Base-by-base conservation (phyloP, 2,113 vertebrate species). In the Amphiprion percula region DNA sequence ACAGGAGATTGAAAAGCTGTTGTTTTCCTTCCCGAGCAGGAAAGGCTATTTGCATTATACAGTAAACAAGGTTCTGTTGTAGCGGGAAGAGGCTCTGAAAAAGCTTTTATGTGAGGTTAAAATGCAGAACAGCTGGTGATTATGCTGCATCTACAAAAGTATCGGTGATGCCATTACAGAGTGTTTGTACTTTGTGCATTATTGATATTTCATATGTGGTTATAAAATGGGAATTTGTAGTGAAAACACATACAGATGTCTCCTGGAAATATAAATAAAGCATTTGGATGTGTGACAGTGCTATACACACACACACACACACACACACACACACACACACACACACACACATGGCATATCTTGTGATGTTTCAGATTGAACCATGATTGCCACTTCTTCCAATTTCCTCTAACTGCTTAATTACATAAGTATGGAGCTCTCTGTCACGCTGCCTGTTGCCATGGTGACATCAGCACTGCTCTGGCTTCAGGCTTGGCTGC, bases 381-480 rank as follows among this genome's bases (percentile, higher is more conserved):
- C 41, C 41, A 26, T 64, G 73, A 83, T 75, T 73, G 58, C 67
- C 68, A 73, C 68, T 71, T 82, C 67, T 74, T 65, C 68, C 74
- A 55, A 63, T 80, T 86, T 84, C 16, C 58, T 80, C 63, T 62
- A 71, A 82, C 60, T 21, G 67, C 50, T 62, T 88, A 83, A 90
- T 90, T 85, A 85, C 77, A 61, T 87, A 87, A 56, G 52, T 61
- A 53, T 5, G 3, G 28, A 70, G 61, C 19, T 28, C 23, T 63
- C 47, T 79, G 84, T 90, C 76, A 75, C 76, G 82, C 84, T 75
- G 83, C 74, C 60, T 63, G 90, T 94, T 93, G 70, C 92, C 79
- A 93, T 90, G 86, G 93, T 65, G 76, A 94, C 90, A 55, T 60
- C 69, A 58, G 68, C 65, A 24, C 73, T 52, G 59, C 65, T 75